Base-by-base conservation (phyloP, 2,797 vertebrate species). In the Garrulus glandarius region DNA sequence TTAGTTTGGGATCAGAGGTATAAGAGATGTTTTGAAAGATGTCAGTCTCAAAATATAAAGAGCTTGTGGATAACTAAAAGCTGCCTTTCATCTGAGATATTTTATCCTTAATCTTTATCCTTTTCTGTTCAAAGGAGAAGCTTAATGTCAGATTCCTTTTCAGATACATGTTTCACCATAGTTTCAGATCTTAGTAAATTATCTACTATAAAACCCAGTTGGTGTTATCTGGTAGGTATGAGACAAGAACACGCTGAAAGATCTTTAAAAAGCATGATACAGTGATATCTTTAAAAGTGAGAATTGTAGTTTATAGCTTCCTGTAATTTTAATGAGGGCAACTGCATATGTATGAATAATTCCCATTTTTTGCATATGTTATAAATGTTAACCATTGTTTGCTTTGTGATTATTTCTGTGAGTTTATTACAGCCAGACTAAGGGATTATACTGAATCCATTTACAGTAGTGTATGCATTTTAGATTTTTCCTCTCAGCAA, bases 361-460 rank as follows among this genome's bases (percentile, higher is more conserved):
- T 70, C 16, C 50, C 6, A 3, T 32, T 84, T 77, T 87, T 70
- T 93, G 37, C 74, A 52, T 41, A 14, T 46, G 59, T 59, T 53
- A 10, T 84, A 65, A 82, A 20, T 74, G 34, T 82, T 92, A 87
- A 79, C 69, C 13, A 44, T 76, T 88, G 39, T 79, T 95, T 82
- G 24, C 41, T 52, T 86, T 3, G 2, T 82, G 34, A 43, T 65
- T 12, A 2, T 63, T 72, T 84, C 64, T 67, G 44, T 55, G 59
- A 79, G 79, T 72, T 91, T 78, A 43, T 78, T 91, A 36, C 18
- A 86, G 30, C 36, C 67, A 89, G 39, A 75, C 52, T 36, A 83
- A 44, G 23, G 70, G 76, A 94, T 96, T 95, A 64, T 72, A 49
- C 46, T 85, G 56, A 92, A 92, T 85, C 43, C 37, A 15, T 91